Conservation (phyloP, 2,113 vertebrate genomes). For the Gymnogyps californianus region DNA sequence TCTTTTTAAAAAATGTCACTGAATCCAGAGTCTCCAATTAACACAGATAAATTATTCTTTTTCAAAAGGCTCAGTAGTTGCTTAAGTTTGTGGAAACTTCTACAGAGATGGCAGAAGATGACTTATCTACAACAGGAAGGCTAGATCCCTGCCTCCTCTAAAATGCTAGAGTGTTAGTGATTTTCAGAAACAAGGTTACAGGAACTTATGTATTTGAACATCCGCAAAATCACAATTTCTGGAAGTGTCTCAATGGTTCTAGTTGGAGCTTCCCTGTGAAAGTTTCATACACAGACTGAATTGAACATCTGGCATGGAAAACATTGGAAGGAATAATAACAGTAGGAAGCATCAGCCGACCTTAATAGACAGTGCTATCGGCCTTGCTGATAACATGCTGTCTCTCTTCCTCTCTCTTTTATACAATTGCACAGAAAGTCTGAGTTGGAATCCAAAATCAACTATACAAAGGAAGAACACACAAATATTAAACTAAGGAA, state of each 20-base stretch:
- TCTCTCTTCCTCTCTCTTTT: neutral
- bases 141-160: neutral
- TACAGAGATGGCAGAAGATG: neutral
- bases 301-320: neutral
- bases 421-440: neutral
- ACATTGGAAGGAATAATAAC: neutral
- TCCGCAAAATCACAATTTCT: neutral
- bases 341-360: neutral
- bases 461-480: neutral
- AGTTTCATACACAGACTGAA: neutral
- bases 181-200: neutral
- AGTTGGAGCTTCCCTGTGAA: neutral
- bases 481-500: neutral
- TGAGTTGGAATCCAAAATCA: neutral
- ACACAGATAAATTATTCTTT: neutral
- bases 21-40: neutral
- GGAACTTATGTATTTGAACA: neutral
- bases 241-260: neutral
- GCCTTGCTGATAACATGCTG: neutral
- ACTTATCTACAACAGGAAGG: neutral
- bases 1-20: neutral
- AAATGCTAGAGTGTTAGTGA: neutral
- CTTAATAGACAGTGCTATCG: neutral
- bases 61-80: neutral
- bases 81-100: neutral